Base-by-base conservation (phyloP, 1,140 invertebrate species). In the Limonius californicus region DNA sequence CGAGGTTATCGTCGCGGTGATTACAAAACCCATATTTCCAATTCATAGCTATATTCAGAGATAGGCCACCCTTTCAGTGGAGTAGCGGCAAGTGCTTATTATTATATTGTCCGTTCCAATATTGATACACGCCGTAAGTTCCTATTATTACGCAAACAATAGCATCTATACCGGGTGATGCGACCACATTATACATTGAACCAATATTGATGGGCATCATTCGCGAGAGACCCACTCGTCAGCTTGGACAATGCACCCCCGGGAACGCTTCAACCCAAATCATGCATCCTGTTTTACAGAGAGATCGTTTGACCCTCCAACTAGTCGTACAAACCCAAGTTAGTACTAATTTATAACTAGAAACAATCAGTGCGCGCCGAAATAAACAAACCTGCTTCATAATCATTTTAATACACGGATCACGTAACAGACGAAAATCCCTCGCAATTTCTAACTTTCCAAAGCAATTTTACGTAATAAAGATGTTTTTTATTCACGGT, bases 161-260 rank as follows among this genome's bases (percentile, higher is more conserved):
- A 35, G 63, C 43, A 21, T 16, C 60, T 50, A 59, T 62, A 65
- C 39, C 42, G 45, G 35, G 53, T 55, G 57, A 58, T 65, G 55
- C 57, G 54, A 50, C 57, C 47, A 54, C 59, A 62, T 62, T 65
- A 59, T 65, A 65, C 47, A 39, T 53, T 57, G 55, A 62, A 61
- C 42, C 47, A 57, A 65, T 65, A 65, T 65, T 62, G 60, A 65
- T 62, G 64, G 61, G 61, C 61, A 59, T 65, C 62, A 59, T 65
- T 62, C 64, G 61, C 64, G 61, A 59, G 64, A 65, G 64, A 65
- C 59, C 57, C 60, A 65, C 64, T 62, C 61, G 60, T 65, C 64
- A 65, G 61, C 56, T 65, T 62, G 54, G 54, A 39, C 63, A 64
- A 61, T 60, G 54, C 63, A 60, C 63, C 58, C 63, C 55, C 35